Percentiles rank a stretch among this genome's conserved stretches.
phyloP scores from a whole-genome alignment of 2,797 vertebrate species.

The Spondyliosoma cantharus region DNA sequence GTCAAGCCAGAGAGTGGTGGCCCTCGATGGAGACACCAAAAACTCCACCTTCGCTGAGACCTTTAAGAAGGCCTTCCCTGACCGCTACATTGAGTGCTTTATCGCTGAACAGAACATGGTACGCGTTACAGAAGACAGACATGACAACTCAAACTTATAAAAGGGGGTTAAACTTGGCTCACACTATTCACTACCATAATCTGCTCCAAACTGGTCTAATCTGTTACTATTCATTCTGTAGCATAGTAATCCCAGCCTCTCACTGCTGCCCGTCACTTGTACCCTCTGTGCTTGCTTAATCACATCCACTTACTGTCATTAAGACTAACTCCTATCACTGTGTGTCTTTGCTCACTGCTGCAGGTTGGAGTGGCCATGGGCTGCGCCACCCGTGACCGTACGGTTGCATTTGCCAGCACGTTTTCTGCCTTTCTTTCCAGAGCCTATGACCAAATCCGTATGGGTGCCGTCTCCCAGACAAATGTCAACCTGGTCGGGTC shows the following conservation, averaged over 20 bases:
- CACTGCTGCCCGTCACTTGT: not conserved
- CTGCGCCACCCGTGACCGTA: conserved; percentile 86
- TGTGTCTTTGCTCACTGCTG: conserved; percentile 14
- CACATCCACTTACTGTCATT: not conserved
- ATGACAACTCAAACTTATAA: not conserved
- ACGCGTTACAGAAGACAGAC: not conserved
- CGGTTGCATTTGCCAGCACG: conserved; percentile 88
- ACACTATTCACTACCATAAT: conserved; percentile 44
- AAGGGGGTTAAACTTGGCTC: conserved; percentile 8
- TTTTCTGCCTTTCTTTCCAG: conserved; percentile 89
- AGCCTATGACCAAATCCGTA: conserved; percentile 91
- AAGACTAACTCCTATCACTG: not conserved
- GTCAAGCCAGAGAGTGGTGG: conserved; percentile 85
- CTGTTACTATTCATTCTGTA: conserved; percentile 60
- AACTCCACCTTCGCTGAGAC: conserved; percentile 90
- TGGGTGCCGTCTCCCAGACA: conserved; percentile 87
- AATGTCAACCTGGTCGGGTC: conserved; percentile 91
- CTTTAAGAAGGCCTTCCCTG: conserved; percentile 89
- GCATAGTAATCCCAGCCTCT: conserved; percentile 30
- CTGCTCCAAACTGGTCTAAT: conserved; percentile 56
- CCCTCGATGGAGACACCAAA: conserved; percentile 90
- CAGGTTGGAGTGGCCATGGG: conserved; percentile 91
- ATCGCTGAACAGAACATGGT: conserved; percentile 89
- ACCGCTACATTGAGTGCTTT: conserved; percentile 91
- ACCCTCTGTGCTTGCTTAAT: not conserved